Conservation (phyloP, 2,888 invertebrate species). For the Cephus runcator region DNA sequence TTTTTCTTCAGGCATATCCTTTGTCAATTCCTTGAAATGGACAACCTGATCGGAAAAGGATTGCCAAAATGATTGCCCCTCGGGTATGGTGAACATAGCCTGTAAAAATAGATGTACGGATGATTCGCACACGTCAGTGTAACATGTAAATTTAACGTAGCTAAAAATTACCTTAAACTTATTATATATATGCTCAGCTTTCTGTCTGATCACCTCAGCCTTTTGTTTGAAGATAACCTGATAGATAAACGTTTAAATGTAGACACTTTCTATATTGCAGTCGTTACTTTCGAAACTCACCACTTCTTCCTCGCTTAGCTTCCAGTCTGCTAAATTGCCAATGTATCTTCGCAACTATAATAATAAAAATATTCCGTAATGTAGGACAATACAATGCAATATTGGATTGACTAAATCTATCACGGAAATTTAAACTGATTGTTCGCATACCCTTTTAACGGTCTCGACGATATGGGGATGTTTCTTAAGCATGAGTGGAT, state of each 20-base stretch:
- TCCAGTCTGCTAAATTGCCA: slow-evolving; percentile 83
- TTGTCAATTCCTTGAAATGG: slow-evolving; percentile 75
- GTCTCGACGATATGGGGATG: slow-evolving; percentile 84
- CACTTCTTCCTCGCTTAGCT: slow-evolving; percentile 71
- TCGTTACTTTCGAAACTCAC: slow-evolving; percentile 39
- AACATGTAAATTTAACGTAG: slow-evolving; percentile 11
- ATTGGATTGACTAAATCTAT: no score
- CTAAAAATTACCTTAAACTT: slow-evolving; percentile 69
- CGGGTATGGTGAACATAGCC: slow-evolving; percentile 73
- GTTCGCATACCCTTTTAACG: slow-evolving; percentile 70
- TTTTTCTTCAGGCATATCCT: slow-evolving; percentile 71
- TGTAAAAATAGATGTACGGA: slow-evolving; percentile 51
- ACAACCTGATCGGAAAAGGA: slow-evolving; percentile 76
- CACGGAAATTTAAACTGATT: slow-evolving; percentile 8
- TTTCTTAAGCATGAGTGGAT: slow-evolving; percentile 82
- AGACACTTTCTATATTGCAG: no score
- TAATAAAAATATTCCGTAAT: slow-evolving; percentile 14
- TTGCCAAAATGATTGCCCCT: slow-evolving; percentile 77
- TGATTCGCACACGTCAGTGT: not conserved
- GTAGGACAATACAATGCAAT: no score
- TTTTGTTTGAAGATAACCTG: slow-evolving; percentile 72
- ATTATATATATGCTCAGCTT: slow-evolving; percentile 73
- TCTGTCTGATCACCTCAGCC: slow-evolving; percentile 76
- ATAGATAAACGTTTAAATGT: no score
- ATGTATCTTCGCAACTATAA: slow-evolving; percentile 77